Evolutionary conservation across 2,113 vertebrate genomes (phyloP).

Genomic region (Cariama cristata): DNA sequence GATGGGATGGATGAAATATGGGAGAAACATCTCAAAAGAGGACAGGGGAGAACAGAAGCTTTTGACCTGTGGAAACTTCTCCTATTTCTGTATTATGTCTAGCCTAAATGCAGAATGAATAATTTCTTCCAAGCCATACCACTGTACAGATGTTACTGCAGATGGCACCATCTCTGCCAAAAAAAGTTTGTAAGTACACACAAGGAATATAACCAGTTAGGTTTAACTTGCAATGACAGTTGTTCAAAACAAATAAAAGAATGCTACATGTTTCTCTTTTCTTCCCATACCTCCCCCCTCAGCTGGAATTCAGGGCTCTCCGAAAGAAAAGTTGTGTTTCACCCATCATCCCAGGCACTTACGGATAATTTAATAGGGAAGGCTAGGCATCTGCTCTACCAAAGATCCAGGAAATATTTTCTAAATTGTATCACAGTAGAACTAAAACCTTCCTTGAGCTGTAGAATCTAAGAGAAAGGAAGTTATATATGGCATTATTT

Average conservation of each 20-base stretch:
- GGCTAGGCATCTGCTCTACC: background rate
- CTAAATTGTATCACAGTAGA: background rate
- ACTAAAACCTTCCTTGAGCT: slow-evolving; percentile 14
- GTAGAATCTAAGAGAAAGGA: background rate
- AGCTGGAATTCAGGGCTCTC: background rate
- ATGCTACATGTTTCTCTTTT: background rate
- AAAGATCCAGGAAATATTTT: background rate
- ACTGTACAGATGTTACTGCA: background rate
- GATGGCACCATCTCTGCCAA: background rate
- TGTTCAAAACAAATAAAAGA: background rate
- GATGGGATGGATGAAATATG: background rate
- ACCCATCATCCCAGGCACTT: background rate
- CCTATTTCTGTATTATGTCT: background rate
- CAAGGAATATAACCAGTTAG: background rate
- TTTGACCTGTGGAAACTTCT: background rate
- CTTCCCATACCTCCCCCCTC: background rate
- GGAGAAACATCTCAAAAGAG: background rate
- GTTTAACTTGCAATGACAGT: background rate
- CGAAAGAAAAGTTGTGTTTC: background rate
- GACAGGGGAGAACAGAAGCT: background rate
- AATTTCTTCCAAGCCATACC: background rate
- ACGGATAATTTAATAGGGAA: background rate
- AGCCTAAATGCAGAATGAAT: background rate
- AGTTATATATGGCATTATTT: slow-evolving; percentile 26
- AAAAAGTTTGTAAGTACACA: background rate